Evolutionary conservation across 2,888 invertebrate species (phyloP), one percentile per base, ranked within the genome.

Genomic region (Pantelozetes paolii): DNA sequence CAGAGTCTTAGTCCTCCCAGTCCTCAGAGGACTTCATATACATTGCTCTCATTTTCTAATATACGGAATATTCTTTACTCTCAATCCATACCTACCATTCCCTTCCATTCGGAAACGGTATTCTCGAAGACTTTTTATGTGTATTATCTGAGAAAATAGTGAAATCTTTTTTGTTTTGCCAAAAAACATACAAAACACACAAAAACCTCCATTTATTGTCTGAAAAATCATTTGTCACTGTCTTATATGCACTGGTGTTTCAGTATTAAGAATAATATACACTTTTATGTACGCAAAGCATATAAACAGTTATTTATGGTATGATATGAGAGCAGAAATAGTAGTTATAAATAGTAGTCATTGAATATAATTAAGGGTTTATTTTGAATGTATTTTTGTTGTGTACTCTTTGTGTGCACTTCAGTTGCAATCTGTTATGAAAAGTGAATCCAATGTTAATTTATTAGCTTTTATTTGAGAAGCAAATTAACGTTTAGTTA

Each of bases 171-270:
- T 59, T 28, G 28, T 59, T 59, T 59, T 11, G 59, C 59, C 28
- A 30, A 9, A 50, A 50, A 50, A 20, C 18, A 50, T 20, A n/a
- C 20, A 50, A 20, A 50, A 50, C 50, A n/a, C 20, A 50, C 50
- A 50, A 20, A 50, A 20, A 5, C 28, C 59, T 23, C 28, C 11
- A 28, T 28, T 59, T 59, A 26, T 28, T 59, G 26, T 26, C 8
- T 59, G 18, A 1, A 26, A 28, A 59, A 59, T 11, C 59, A 59
- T 59, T 59, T 59, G 59, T 59, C 59, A 59, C 26, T 59, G 59
- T 59, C 59, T 59, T 50, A 45, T 45, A 45, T 45, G 15, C 15
- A 18, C 45, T 11, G 13, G 15, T 45, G 15, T 45, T 18, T 36
- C 36, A 36, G 36, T 8, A 9, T 9, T 8, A 36, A 36, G 6